Evolutionary conservation across 1,140 invertebrate species (phyloP).

Genomic region (Lepidostoma basale): DNA sequence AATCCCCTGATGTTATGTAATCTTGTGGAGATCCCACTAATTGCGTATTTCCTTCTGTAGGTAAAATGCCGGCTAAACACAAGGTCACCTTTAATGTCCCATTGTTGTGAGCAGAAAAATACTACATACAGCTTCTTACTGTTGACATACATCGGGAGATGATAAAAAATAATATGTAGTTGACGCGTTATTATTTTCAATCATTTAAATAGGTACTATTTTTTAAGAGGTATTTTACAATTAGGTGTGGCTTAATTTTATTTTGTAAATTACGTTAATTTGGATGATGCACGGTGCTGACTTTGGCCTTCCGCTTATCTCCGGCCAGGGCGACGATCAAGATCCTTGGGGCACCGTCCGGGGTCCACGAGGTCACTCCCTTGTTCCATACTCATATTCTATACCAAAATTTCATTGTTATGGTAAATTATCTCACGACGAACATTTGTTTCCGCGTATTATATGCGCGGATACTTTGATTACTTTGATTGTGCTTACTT

Average conservation of each 20-base stretch:
- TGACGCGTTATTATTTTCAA: not conserved
- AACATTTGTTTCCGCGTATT: not conserved
- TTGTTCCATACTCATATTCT: not conserved
- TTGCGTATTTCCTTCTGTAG: too few relatives aligned
- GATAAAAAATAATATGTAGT: not conserved
- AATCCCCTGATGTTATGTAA: too few relatives aligned
- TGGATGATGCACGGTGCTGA: not conserved
- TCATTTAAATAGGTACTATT: not conserved
- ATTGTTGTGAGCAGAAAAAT: slow-evolving; percentile 1
- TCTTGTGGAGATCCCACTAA: too few relatives aligned
- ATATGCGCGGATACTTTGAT: not conserved
- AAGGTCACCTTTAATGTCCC: not conserved
- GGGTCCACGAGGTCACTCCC: not conserved
- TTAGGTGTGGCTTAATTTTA: not conserved
- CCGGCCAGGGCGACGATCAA: not conserved
- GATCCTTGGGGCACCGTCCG: slow-evolving; percentile 5
- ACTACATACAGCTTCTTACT: too few relatives aligned
- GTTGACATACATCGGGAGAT: too few relatives aligned
- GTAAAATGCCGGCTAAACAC: too few relatives aligned
- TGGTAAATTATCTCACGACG: slow-evolving; percentile 7
- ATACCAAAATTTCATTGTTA: slow-evolving; percentile 2
- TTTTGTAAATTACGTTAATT: not conserved
- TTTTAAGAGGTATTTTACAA: not conserved
- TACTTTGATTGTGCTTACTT: not conserved
- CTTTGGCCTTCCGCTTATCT: not conserved